These are phyloP conservation scores for Diplosoma virens DNA, from an alignment of 23 tunicate genomes.

Conservation along the genomic window DNA sequence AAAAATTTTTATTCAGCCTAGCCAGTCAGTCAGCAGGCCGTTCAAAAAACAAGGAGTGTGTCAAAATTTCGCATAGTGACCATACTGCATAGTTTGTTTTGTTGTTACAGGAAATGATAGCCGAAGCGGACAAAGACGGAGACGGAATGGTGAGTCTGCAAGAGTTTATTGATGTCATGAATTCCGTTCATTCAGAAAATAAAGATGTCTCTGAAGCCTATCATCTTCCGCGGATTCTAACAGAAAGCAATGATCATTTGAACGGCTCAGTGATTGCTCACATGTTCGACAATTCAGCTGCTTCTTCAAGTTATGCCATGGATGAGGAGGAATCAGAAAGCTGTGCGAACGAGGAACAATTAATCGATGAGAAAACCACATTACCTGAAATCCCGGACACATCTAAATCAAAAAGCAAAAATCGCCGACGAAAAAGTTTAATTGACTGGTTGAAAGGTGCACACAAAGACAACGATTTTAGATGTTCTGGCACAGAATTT, in stretches of 20 bases:
- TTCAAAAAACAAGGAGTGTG: too few species aligned
- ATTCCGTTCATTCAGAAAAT: not conserved
- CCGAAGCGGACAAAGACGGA: conserved; percentile 64
- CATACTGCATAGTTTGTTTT: not conserved
- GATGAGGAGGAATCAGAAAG: not conserved
- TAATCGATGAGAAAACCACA: not conserved
- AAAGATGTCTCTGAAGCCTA: not conserved
- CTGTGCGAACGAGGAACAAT: not conserved
- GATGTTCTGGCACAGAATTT: not conserved
- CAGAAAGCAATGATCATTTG: not conserved
- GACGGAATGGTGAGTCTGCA: conserved; percentile 59
- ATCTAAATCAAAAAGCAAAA: too few species aligned
- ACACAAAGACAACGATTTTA: not conserved
- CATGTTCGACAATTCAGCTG: not conserved
- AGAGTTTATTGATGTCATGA: conserved; percentile 67
- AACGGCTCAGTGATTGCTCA: too few species aligned
- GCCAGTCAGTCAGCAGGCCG: too few species aligned
- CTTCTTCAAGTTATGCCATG: not conserved
- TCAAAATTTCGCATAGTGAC: not conserved
- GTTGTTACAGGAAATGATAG: conserved; percentile 60
- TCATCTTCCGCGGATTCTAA: conserved; percentile 9
- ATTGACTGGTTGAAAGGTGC: conserved; percentile 22
- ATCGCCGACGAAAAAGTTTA: conserved; percentile 12
- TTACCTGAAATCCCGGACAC: not conserved
- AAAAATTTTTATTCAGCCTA: not conserved